Percentiles rank a stretch among this genome's conserved stretches.
phyloP scores from a whole-genome alignment of 1,140 invertebrate genomes.

The Microplitis mediator region DNA sequence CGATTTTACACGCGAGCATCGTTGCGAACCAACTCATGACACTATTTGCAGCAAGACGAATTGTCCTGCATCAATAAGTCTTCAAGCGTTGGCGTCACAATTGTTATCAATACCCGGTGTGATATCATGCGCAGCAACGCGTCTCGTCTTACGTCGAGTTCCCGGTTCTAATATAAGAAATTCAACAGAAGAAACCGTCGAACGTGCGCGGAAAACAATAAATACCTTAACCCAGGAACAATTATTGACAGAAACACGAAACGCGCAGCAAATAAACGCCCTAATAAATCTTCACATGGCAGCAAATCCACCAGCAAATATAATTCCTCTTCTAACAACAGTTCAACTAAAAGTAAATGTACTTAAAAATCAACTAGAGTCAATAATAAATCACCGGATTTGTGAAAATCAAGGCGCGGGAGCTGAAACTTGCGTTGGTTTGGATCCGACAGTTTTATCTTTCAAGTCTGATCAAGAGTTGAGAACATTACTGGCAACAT shows the following conservation, averaged over 20 bases:
- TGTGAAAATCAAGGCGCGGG: slow-evolving; percentile 50
- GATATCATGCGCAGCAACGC: slow-evolving; percentile 47
- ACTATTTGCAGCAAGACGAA: slow-evolving; percentile 45
- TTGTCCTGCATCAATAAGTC: slow-evolving; percentile 49
- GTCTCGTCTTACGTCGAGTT: slow-evolving; percentile 49
- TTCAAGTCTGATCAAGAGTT: slow-evolving; percentile 52
- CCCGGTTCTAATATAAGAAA: slow-evolving; percentile 47
- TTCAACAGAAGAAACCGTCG: slow-evolving; percentile 49
- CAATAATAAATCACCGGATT: slow-evolving; percentile 43
- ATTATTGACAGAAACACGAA: slow-evolving; percentile 47
- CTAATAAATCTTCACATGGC: slow-evolving; percentile 55
- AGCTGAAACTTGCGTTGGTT: slow-evolving; percentile 37
- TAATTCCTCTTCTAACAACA: slow-evolving; percentile 51
- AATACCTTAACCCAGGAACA: slow-evolving; percentile 46
- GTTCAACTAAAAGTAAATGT: slow-evolving; percentile 54
- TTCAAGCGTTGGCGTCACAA: slow-evolving; percentile 55
- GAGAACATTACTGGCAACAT: slow-evolving; percentile 41
- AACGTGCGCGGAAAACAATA: slow-evolving; percentile 41
- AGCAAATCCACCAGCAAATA: slow-evolving; percentile 42
- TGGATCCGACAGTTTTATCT: slow-evolving; percentile 44
- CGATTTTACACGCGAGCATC: slow-evolving; percentile 36
- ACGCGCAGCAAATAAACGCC: slow-evolving; percentile 49
- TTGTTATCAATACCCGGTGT: slow-evolving; percentile 52
- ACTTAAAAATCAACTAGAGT: slow-evolving; percentile 48
- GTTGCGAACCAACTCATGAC: slow-evolving; percentile 39